phyloP scores from a whole-genome alignment of 1,140 invertebrate genomes.

The Leguminivora glycinivorella region DNA sequence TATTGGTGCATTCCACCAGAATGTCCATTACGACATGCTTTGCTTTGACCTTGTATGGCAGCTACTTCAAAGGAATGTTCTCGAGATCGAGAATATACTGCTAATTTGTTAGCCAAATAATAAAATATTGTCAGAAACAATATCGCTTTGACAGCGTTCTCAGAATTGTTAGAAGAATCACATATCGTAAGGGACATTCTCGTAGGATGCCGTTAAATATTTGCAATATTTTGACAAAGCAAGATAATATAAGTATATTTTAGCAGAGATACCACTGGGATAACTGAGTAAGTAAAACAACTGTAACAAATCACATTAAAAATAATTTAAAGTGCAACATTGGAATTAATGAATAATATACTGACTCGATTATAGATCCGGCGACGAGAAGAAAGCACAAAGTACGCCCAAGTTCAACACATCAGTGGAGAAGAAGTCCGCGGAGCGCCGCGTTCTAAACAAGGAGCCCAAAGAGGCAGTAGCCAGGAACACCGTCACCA shows the following conservation, averaged over 20 bases:
- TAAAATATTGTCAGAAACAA: too few species aligned
- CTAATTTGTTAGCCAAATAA: too few species aligned
- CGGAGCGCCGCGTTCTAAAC: slow-evolving; percentile 51
- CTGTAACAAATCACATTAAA: not conserved
- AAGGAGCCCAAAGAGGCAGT: slow-evolving; percentile 64
- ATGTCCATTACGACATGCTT: too few species aligned
- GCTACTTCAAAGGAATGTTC: too few species aligned
- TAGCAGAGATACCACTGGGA: not conserved
- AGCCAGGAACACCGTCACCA: not conserved
- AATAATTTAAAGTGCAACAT: not conserved
- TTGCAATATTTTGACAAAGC: not conserved
- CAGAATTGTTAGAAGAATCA: too few species aligned
- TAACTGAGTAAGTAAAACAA: not conserved
- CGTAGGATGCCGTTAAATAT: too few species aligned
- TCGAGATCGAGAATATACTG: too few species aligned
- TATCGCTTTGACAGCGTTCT: too few species aligned
- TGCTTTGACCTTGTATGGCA: too few species aligned
- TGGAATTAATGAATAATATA: not conserved
- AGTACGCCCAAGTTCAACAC: slow-evolving; percentile 39
- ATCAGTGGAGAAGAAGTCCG: slow-evolving; percentile 50
- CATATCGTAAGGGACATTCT: too few species aligned
- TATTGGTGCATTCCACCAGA: too few species aligned
- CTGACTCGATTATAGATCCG: slow-evolving; percentile 37
- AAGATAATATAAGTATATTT: slow-evolving; percentile 1
- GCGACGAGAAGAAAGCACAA: slow-evolving; percentile 51